These are phyloP conservation scores for Zaprionus tsacasi DNA, from an alignment of 1,140 invertebrate genomes.

Conservation along the genomic window DNA sequence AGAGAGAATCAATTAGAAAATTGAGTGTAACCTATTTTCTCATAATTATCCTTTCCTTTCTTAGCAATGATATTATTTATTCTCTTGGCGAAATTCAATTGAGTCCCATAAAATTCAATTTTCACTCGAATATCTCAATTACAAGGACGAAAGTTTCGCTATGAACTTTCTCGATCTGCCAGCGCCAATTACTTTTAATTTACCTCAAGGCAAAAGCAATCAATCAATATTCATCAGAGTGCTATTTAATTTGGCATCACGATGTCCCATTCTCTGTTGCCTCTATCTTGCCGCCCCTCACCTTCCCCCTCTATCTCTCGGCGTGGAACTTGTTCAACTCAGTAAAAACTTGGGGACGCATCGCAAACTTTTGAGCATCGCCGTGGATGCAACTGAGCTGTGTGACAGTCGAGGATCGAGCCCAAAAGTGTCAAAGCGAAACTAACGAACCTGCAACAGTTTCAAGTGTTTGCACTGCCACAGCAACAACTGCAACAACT, in stretches of 20 bases:
- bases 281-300: constrained; percentile 2
- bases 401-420: constrained; percentile 29
- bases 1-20: background rate
- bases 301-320: background rate
- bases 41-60: background rate
- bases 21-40: background rate
- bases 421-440: constrained; percentile 37
- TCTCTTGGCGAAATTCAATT: background rate
- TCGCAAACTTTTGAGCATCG: constrained; percentile 70
- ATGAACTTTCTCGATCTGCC: constrained; percentile 63
- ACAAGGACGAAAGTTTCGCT: constrained; percentile 55
- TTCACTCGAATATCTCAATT: constrained; percentile 30
- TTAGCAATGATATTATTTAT: background rate
- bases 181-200: constrained; percentile 72
- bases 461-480: constrained; percentile 18
- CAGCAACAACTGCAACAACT: background rate
- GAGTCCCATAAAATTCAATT: constrained; percentile 17
- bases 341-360: constrained; percentile 56
- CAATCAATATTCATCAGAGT: constrained; percentile 80
- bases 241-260: constrained; percentile 77
- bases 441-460: constrained; percentile 43
- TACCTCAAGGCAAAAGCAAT: constrained; percentile 72
- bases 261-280: background rate
- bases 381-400: constrained; percentile 21
- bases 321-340: constrained; percentile 56